Base-by-base conservation (phyloP, 2,113 vertebrate species). In the Trogon surrucura region DNA sequence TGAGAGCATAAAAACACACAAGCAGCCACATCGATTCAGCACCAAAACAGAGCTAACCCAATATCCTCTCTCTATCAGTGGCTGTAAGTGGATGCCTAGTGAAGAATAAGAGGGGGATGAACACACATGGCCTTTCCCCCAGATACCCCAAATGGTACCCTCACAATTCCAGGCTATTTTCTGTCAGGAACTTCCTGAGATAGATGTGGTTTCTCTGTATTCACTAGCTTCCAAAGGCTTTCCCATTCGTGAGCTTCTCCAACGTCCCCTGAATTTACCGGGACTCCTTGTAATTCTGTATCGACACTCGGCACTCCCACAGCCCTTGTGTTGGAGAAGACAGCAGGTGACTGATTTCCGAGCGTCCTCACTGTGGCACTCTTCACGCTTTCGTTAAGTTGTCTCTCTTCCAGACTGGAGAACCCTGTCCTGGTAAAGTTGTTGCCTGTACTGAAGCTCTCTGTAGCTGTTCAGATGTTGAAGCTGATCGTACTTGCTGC, bases 271-370 rank as follows among this genome's bases (percentile, higher is more conserved):
- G 45, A 85, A 57, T 6, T 60, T 23, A 23, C 2, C 19, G 27
- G 32, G 58, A 9, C 16, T 66, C 60, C 54, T 58, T 66, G 10
- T 64, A 87, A 45, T n/a, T 72, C 70, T 30, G 4, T 45, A 22
- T 54, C 50, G 65, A 45, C 7, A 29, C 6, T 13, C 25, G 11
- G 1, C 4, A 0, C 1, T 1, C 5, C 5, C 10, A 5, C 25
- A 54, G 34, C 4, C 23, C n/a, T 45, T 61, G 27, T 45, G 8
- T 9, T 50, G 47, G 20, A 85, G 73, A 73, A 75, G 25, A 44
- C 19, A 36, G 16, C 0, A 1, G 73, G n/a, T 34, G 34, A n/a
- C 11, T 53, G 20, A 29, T 89, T 85, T 25, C 41, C 72, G 58
- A 69, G 58, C 45, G 85, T 45, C 29, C 38, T 82, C 34, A 48